Evolutionary conservation across 1,140 invertebrate species (phyloP), one percentile per base, ranked within the genome.

Genomic region (Drosophila ambigua): DNA sequence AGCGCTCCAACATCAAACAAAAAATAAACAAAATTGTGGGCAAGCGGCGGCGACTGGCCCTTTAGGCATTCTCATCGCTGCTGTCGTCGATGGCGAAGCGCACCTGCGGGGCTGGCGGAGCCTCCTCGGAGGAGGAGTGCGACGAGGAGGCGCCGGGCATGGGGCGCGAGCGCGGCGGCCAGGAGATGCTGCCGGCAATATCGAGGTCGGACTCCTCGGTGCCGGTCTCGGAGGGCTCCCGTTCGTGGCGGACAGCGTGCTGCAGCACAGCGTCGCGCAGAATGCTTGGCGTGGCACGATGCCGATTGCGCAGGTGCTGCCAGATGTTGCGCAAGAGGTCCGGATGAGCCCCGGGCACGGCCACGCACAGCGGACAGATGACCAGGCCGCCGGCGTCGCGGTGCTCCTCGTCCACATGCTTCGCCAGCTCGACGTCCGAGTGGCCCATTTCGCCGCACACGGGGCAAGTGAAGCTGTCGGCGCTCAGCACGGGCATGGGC

Each of bases 381-480:
- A 82, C 83, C 0, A 39, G 9, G 2, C 55, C 67, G 20, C 1
- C 44, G 7, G 58, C 43, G 15, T 28, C 9, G 7, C 11, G 46
- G 26, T 87, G 82, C 24, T 51, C 15, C 0, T 15, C 2, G 24
- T 65, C 57, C 6, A 68, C 53, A 24, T 87, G 82, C 4, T 31
- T 20, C 9, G 72, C 53, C 53, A 87, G 48, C 2, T 79, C 71
- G 4, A 35, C 46, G 2, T 28, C 2, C 0, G 74, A 20, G 5
- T 69, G 48, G 0, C 82, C 82, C 71, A 88, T 24, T 4, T 55
- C 23, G 44, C 83, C 83, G 57, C 82, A 87, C 2, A 72, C 23
- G 1, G 82, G 83, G 4, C 82, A 87, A 0, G 83, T 88, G 57
- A 83, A 87, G 61, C 82, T 87, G 0, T 82, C 79, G 15, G 83